Evolutionary conservation across 2,888 invertebrate genomes (phyloP), one percentile per base, ranked within the genome.

Genomic region (Gastrophysa polygoni): DNA sequence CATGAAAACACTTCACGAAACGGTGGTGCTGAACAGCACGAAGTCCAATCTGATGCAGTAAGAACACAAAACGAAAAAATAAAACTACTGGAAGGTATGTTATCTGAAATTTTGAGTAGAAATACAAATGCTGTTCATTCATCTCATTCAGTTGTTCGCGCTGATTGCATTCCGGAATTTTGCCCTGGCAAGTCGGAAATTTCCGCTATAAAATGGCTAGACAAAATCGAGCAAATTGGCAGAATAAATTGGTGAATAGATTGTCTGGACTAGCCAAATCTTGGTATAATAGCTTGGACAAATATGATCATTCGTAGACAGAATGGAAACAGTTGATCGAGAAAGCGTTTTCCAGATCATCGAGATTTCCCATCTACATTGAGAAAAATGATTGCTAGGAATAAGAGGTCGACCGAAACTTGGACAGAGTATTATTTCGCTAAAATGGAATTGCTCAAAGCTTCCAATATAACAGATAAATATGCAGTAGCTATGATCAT

Each of bases 401-500:
- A 1, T 1, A 66, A 69, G 21, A 3, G 10, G 14, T 56, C 46
- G 3, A 21, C 17, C 11, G 62, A 68, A 49, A 46, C 63, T 0
- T 62, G 56, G 63, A 51, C 49, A 11, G 43, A 51, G 21, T 66
- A 63, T 56, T 65, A 63, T 50, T 65, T 63, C 5, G 34, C n/a
- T 10, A 59, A 63, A 38, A 57, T 61, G 34, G 59, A 63, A 11
- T 24, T 68, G 11, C 32, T 68, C 1, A 21, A 49, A 8, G 38
- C 48, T 8, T 66, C 60, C 46, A 44, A 48, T 11, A 65, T 67
- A 29, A 21, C 1, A 14, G 57, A 57, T 1, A 57, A 44, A 29
- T 63, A 60, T 10, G 60, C 63, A 3, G 68, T 68, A 6, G 54
- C 59, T 6, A 47, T 61, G 38, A 7, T 63, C 16, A 66, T 63